Evolutionary conservation across 2,888 invertebrate species (phyloP).

Genomic region (Pandemis cinnamomeana): DNA sequence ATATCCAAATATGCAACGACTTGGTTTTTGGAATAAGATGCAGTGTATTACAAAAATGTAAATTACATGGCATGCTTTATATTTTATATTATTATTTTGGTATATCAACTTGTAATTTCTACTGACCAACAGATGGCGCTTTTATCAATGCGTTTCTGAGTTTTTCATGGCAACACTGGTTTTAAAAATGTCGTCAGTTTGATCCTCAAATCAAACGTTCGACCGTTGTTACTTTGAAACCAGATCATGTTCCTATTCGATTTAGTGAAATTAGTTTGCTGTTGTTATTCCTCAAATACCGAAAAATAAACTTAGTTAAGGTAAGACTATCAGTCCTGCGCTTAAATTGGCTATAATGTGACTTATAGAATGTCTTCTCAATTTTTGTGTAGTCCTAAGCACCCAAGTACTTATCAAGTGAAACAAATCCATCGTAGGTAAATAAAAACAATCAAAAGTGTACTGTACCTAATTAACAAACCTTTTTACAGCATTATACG

Average conservation of each 20-base stretch:
- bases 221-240: slow-evolving; percentile 26
- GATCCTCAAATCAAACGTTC: slow-evolving; percentile 19
- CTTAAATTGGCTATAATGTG: neutral
- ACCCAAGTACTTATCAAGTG: neutral
- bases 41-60: no score
- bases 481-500: slow-evolving; percentile 49
- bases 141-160: neutral
- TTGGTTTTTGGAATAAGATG: no score
- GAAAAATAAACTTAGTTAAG: slow-evolving; percentile 7
- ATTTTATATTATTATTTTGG: slow-evolving; percentile 12
- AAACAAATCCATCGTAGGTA: neutral
- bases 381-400: neutral
- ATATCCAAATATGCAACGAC: no score
- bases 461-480: neutral
- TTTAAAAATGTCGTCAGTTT: slow-evolving; percentile 36
- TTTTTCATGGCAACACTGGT: slow-evolving; percentile 18
- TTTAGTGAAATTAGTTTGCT: slow-evolving; percentile 14
- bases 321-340: neutral
- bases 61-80: slow-evolving; percentile 10
- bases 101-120: neutral
- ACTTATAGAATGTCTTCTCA: neutral
- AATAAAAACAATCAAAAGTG: neutral
- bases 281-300: neutral
- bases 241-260: neutral
- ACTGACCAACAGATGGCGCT: slow-evolving; percentile 11